Percentiles rank a stretch among this genome's conserved stretches.
phyloP scores from a whole-genome alignment of 2,888 invertebrate species.

The Phaedon cochleariae region DNA sequence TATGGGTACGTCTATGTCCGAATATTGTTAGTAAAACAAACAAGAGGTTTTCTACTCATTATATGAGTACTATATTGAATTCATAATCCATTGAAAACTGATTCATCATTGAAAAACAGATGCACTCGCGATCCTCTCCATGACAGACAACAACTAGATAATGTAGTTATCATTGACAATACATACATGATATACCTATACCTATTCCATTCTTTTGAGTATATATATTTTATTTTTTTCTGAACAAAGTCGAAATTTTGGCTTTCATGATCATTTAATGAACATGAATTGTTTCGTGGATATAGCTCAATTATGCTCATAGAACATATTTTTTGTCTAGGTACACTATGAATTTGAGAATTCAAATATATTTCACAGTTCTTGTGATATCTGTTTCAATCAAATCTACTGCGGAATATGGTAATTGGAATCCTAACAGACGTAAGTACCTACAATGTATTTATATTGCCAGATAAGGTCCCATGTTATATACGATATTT shows the following conservation, averaged over 20 bases:
- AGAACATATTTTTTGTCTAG: constrained; percentile 24
- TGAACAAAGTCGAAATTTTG: too few species aligned
- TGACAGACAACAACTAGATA: too few species aligned
- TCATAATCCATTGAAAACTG: neutral
- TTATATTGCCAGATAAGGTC: too few species aligned
- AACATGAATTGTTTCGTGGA: too few species aligned
- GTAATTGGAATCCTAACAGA: constrained; percentile 44
- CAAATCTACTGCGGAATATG: constrained; percentile 25
- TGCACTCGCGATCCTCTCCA: neutral
- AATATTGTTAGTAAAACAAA: neutral
- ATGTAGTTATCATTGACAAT: too few species aligned
- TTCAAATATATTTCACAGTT: neutral
- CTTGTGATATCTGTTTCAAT: constrained; percentile 20
- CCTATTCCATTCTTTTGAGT: too few species aligned
- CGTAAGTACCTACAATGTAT: constrained; percentile 38
- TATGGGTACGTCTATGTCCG: neutral
- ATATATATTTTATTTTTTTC: too few species aligned
- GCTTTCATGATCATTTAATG: neutral
- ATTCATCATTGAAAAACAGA: neutral
- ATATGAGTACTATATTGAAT: neutral
- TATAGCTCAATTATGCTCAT: too few species aligned
- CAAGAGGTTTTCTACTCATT: neutral
- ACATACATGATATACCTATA: too few species aligned
- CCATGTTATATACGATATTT: too few species aligned
- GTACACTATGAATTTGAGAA: constrained; percentile 18